Conservation (phyloP, 1,140 invertebrate genomes). For the Gryllus bimaculatus region DNA sequence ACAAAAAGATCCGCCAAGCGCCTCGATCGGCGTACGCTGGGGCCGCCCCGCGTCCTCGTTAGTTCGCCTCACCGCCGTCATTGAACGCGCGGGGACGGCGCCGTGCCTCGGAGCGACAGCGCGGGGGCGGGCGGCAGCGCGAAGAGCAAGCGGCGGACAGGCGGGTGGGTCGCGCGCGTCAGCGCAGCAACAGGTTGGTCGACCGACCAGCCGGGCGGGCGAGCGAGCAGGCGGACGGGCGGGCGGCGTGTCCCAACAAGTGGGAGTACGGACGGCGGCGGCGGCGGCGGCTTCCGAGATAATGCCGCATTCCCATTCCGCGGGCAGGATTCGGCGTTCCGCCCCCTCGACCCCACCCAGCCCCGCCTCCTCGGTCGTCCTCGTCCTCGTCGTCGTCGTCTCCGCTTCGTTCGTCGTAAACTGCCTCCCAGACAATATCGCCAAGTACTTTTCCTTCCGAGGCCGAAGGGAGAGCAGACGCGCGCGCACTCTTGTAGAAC, state of each 20-base stretch:
- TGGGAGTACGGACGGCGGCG: neutral
- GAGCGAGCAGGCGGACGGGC: no score
- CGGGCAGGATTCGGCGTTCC: neutral
- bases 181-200: neutral
- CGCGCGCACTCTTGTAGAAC: neutral
- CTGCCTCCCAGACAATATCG: neutral
- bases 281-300: neutral
- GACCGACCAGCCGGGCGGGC: neutral
- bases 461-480: neutral
- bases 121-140: no score
- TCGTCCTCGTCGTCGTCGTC: neutral
- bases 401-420: neutral
- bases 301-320: neutral
- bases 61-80: neutral
- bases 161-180: no score
- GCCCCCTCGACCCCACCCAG: neutral
- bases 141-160: no score
- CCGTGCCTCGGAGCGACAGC: no score
- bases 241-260: neutral
- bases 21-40: no score
- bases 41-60: neutral
- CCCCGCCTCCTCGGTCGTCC: no score
- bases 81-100: no score
- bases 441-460: neutral
- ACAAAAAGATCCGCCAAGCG: no score